phyloP scores from a whole-genome alignment of 2,888 invertebrate genomes.

The Drosophila diplacantha region DNA sequence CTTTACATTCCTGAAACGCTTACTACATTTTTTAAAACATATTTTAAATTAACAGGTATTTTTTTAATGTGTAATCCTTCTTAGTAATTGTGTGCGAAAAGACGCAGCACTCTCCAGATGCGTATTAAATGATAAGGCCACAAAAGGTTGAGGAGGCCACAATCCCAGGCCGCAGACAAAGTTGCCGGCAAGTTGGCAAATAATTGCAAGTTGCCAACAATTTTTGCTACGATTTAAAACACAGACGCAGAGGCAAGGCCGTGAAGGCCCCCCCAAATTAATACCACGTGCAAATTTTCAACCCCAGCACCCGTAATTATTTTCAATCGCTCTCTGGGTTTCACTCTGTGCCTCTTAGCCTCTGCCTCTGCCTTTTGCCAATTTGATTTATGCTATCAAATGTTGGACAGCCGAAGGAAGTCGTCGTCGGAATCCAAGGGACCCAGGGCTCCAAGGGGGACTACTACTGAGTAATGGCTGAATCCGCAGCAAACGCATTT shows the following conservation, averaged over 20 bases:
- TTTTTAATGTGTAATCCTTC: background rate
- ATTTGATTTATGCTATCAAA: slow-evolving; percentile 72
- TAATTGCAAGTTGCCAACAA: slow-evolving; percentile 62
- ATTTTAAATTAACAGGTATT: accelerated
- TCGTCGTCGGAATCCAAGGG: background rate
- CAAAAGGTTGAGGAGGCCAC: slow-evolving; percentile 49
- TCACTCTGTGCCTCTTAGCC: background rate
- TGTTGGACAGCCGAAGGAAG: slow-evolving; percentile 30
- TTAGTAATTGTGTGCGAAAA: slow-evolving; percentile 61
- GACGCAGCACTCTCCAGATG: slow-evolving; percentile 58
- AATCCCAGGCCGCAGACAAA: slow-evolving; percentile 40
- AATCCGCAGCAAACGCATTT: slow-evolving; percentile 50
- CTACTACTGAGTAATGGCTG: slow-evolving; percentile 16
- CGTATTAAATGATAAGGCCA: slow-evolving; percentile 67
- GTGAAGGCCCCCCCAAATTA: slow-evolving; percentile 46
- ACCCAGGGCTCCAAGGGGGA: slow-evolving; percentile 6
- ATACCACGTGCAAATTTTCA: slow-evolving; percentile 70
- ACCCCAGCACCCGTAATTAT: slow-evolving; percentile 71
- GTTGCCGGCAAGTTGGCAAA: slow-evolving; percentile 36
- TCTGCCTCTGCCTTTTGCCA: slow-evolving; percentile 16
- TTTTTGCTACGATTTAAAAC: slow-evolving; percentile 65
- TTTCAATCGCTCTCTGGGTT: slow-evolving; percentile 42
- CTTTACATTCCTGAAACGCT: background rate
- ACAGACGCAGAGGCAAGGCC: slow-evolving; percentile 22
- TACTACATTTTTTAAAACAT: too few species aligned